Evolutionary conservation across 2,797 vertebrate species (phyloP).

Genomic region (Poecilia picta): DNA sequence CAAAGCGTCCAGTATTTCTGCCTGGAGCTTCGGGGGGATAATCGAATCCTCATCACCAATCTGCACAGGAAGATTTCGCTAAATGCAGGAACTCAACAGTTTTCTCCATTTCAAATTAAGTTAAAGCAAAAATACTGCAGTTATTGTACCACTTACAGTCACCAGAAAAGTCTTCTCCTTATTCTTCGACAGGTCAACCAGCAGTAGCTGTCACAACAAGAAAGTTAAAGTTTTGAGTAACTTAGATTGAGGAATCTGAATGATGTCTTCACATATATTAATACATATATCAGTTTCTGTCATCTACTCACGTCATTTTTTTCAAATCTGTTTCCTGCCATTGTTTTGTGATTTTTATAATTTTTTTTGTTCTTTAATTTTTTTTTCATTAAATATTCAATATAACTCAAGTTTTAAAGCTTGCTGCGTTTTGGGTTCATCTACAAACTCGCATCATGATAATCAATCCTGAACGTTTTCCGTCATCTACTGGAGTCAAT

Average conservation of each 20-base stretch:
- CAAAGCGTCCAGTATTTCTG: conserved; percentile 84
- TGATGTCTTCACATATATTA: too few relatives aligned
- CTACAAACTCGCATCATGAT: too few relatives aligned
- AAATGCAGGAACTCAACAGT: neutral
- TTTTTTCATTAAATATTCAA: too few relatives aligned
- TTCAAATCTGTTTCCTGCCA: too few relatives aligned
- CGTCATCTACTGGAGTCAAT: neutral
- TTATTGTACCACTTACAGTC: conserved; percentile 72
- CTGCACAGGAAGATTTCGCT: conserved; percentile 63
- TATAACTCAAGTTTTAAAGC: too few relatives aligned
- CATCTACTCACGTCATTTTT: too few relatives aligned
- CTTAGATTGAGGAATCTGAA: neutral
- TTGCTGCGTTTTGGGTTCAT: too few relatives aligned
- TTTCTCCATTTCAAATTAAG: neutral
- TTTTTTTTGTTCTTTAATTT: too few relatives aligned
- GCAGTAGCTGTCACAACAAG: conserved; percentile 81
- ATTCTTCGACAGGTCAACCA: conserved; percentile 88
- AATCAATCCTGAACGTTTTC: too few relatives aligned
- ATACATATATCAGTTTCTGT: too few relatives aligned
- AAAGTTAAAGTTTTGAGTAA: too few relatives aligned
- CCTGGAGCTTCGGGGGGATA: conserved; percentile 88
- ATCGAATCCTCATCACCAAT: conserved; percentile 89
- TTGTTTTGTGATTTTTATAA: too few relatives aligned
- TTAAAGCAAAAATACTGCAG: neutral
- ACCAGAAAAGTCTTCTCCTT: conserved; percentile 81